These are phyloP conservation scores for Piaya cayana DNA, from an alignment of 2,113 vertebrate species.

Conservation along the genomic window DNA sequence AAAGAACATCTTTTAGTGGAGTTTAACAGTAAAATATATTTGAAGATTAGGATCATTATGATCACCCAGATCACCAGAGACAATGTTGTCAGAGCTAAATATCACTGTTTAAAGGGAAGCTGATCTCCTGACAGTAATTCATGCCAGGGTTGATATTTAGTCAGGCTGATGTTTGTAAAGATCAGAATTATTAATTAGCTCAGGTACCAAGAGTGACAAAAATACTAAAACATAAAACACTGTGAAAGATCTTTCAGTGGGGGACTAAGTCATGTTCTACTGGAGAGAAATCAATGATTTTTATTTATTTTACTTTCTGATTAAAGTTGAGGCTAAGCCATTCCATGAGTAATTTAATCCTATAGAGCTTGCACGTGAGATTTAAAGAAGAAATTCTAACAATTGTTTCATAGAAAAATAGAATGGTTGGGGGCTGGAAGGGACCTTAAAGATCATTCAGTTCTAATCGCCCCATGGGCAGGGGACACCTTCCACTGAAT, in stretches of 20 bases:
- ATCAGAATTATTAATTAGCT: neutral
- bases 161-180: neutral
- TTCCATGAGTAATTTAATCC: neutral
- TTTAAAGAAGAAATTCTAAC: neutral
- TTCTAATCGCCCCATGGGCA: too few relatives aligned
- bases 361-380: fast-evolving
- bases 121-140: neutral
- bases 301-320: neutral
- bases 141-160: neutral
- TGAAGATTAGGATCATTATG: neutral
- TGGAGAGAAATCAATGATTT: neutral
- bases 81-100: neutral
- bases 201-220: neutral
- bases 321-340: neutral
- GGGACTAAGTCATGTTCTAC: neutral
- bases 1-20: neutral
- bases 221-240: neutral
- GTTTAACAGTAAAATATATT: neutral
- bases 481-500: too few relatives aligned
- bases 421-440: too few relatives aligned
- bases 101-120: neutral
- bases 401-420: neutral
- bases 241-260: neutral
- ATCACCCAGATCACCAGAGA: neutral
- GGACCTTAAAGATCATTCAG: too few relatives aligned